Evolutionary conservation across 2,113 vertebrate species (phyloP).

Genomic region (Sylvilagus bachmani): DNA sequence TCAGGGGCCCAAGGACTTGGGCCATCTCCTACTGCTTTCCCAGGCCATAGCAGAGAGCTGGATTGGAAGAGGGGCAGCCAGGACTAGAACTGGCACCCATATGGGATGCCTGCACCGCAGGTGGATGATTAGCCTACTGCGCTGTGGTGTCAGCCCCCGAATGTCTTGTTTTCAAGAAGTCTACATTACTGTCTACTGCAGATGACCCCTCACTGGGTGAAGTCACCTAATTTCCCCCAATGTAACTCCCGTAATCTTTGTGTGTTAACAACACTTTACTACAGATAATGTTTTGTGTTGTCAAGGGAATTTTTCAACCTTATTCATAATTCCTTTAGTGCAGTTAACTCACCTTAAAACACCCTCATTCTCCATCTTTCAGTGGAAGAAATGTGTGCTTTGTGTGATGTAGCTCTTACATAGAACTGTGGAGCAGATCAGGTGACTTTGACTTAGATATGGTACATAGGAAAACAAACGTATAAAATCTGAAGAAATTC

Average conservation of each 20-base stretch:
- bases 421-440: not conserved
- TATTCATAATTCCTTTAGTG: not conserved
- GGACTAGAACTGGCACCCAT: too few species aligned
- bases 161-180: not conserved
- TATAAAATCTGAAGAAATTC: not conserved
- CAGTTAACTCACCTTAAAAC: not conserved
- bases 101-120: too few species aligned
- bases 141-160: not conserved
- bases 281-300: not conserved
- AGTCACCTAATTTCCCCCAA: not conserved
- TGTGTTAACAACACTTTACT: constrained; percentile 2
- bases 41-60: too few species aligned
- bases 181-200: not conserved
- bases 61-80: too few species aligned
- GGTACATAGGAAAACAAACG: not conserved
- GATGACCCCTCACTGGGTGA: not conserved
- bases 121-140: too few species aligned
- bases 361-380: not conserved
- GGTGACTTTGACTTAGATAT: not conserved
- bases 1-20: too few species aligned
- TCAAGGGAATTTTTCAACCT: constrained; percentile 38
- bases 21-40: too few species aligned
- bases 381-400: not conserved
- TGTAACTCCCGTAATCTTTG: constrained; percentile 26
- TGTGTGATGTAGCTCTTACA: not conserved